These are phyloP conservation scores for Allolobophora icterica DNA, from an alignment of 2,888 invertebrate genomes.

Conservation along the genomic window DNA sequence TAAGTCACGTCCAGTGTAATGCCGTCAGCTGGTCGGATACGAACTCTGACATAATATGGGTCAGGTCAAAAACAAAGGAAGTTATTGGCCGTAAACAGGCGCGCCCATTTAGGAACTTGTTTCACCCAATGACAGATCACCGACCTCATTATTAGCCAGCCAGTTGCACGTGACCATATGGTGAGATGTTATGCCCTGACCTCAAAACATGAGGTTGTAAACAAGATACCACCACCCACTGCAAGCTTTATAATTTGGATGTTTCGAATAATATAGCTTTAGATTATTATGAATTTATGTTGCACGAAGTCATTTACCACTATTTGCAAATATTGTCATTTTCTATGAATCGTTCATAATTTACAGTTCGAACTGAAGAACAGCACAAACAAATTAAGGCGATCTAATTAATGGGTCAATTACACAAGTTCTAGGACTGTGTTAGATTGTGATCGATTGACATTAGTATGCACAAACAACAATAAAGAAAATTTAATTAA, in stretches of 20 bases:
- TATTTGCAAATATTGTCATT: no score
- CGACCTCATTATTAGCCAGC: neutral
- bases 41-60: constrained; percentile 18
- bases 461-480: neutral
- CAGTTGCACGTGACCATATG: neutral
- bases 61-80: neutral
- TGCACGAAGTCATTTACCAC: no score
- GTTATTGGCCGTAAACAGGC: neutral
- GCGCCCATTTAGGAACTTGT: neutral
- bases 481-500: neutral
- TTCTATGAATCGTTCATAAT: no score
- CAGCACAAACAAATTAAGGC: no score
- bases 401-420: neutral
- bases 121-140: neutral
- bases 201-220: neutral
- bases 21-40: constrained; percentile 11
- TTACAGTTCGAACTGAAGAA: no score
- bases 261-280: no score
- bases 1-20: neutral
- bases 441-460: neutral
- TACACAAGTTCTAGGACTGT: neutral
- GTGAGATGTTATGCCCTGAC: neutral
- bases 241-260: no score
- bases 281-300: no score
- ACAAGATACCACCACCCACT: neutral